A percentile compares a stretch with the other conserved stretches of the same genome.
Evolutionary conservation across 92 coral and sea anemone species (phyloP).

Genomic region (Metridium senile): DNA sequence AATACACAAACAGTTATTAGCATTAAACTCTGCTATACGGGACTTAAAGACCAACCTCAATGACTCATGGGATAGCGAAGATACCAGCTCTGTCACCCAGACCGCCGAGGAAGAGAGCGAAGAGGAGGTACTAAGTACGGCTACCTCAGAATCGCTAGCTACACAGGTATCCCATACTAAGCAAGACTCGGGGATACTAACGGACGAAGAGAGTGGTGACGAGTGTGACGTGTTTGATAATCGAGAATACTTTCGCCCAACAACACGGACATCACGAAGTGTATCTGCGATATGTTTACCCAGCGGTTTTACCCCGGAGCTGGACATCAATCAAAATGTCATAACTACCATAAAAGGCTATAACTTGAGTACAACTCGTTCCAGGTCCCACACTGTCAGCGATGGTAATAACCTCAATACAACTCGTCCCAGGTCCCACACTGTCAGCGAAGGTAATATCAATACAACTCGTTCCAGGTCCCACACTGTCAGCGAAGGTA

Average conservation of each 20-base stretch:
- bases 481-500: background rate
- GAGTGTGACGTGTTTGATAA: constrained; percentile 35
- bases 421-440: too few species aligned
- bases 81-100: constrained; percentile 3
- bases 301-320: constrained; percentile 5
- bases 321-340: constrained; percentile 31
- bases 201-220: constrained; percentile 61
- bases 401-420: background rate
- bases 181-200: constrained; percentile 70
- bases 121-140: constrained; percentile 27
- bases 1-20: constrained; percentile 59
- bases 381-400: constrained; percentile 28
- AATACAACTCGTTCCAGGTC: constrained; percentile 43
- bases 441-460: background rate
- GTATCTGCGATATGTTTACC: constrained; percentile 12
- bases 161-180: constrained; percentile 58
- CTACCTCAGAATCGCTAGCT: constrained; percentile 9
- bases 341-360: background rate
- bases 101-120: constrained; percentile 30
- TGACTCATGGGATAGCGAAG: constrained; percentile 46
- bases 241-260: background rate
- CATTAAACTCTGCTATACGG: constrained; percentile 40
- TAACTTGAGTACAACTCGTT: constrained; percentile 29
- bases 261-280: constrained; percentile 8
- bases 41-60: constrained; percentile 42